Evolutionary conservation across 2,888 invertebrate species (phyloP), one percentile per base, ranked within the genome.

Genomic region (Cheilosia urbana): DNA sequence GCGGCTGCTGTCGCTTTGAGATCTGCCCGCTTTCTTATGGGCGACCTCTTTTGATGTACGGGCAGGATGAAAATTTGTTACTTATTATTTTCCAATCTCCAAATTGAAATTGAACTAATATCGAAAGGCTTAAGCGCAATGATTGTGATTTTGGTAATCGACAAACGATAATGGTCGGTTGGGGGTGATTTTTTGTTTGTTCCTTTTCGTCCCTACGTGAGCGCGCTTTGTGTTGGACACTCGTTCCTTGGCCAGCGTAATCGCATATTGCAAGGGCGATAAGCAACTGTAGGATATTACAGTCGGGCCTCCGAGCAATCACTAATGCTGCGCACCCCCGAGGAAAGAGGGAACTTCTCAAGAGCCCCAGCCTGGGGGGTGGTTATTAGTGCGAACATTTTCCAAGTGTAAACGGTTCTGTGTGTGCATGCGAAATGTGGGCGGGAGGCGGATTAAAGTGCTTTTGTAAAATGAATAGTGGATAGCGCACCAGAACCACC

Each of bases 101-200:
- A 80, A 75, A 85, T 53, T 76, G 68, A 80, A 85, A 81, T 85
- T 85, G 85, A 85, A 76, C 75, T 85, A 81, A 81, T 85, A 85
- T 85, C 72, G 85, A 68, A 85, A 85, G 85, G 76, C 76, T 85
- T 85, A 85, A 72, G 71, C 66, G 80, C 84, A 76, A 80, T 80
- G 76, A 85, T 72, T 85, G 71, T 68, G 76, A 80, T 85, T 80
- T 76, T 21, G 76, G 68, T 37, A 58, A 73, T 73, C 68, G 68
- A 55, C 53, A 47, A 53, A 79, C 75, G 63, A 69, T 79, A 79
- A 69, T 68, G 73, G 47, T 66, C 24, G 45, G 45, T 55, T 51
- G 57, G 11, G 4, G 11, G 37, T 37, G 7, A 0, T 34, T 37
- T 37, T 13, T 37, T 37, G n/a, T n/a, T n/a, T n/a, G n/a, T 37